Conservation (phyloP, 2,113 vertebrate species). For the Sphaerodactylus townsendi region DNA sequence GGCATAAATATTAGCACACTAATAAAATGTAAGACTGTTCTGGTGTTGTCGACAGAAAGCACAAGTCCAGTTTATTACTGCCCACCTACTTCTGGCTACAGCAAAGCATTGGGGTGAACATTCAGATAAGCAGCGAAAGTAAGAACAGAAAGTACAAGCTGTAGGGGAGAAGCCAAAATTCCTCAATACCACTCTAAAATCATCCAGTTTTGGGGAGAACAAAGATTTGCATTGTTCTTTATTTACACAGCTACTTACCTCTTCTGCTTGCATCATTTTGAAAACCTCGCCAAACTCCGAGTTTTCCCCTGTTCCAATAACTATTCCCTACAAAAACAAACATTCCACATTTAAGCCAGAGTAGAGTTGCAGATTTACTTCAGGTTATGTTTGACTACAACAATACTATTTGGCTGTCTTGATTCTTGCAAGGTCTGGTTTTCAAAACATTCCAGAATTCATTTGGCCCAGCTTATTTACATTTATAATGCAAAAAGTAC, state of each 20-base stretch:
- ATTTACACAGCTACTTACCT: slow-evolving; percentile 79
- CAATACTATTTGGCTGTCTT: background rate
- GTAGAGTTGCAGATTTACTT: background rate
- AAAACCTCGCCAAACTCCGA: slow-evolving; percentile 98
- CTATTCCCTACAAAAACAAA: slow-evolving; percentile 84
- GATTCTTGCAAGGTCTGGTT: background rate
- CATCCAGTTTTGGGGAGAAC: background rate
- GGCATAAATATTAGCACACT: background rate
- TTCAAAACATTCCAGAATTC: background rate
- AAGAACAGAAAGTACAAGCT: background rate
- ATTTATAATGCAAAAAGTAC: background rate
- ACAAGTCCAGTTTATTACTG: background rate
- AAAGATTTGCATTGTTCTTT: background rate
- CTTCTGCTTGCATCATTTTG: slow-evolving; percentile 99
- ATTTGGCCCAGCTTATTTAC: background rate
- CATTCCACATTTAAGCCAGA: slow-evolving; percentile 20
- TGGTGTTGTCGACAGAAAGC: background rate
- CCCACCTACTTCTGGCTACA: too few relatives aligned
- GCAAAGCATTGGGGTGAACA: background rate
- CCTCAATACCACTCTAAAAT: background rate
- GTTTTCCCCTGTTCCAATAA: slow-evolving; percentile 97
- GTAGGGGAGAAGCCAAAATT: too few relatives aligned
- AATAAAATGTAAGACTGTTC: background rate
- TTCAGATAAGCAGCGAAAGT: background rate
- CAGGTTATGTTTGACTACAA: background rate